A percentile compares a stretch with the other conserved stretches of the same genome.
Evolutionary conservation across 1,140 invertebrate species (phyloP).

Genomic region (Drosophila sucinea): DNA sequence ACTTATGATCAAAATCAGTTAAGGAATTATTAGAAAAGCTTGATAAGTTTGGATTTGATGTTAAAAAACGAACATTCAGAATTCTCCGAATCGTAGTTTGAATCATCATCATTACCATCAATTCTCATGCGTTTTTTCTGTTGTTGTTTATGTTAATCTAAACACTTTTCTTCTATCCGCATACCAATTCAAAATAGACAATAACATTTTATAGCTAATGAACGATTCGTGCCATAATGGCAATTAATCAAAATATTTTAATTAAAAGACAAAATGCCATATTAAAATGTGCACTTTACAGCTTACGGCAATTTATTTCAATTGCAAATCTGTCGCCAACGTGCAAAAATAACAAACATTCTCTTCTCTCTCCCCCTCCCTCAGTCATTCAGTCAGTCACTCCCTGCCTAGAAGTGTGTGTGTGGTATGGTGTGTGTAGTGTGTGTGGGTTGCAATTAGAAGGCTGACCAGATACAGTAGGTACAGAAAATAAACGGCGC

Average conservation of each 20-base stretch:
- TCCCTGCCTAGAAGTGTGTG: conserved; percentile 9
- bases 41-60: no score
- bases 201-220: conserved; percentile 60
- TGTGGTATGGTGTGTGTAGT: conserved; percentile 36
- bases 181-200: conserved; percentile 6
- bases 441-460: conserved; percentile 61
- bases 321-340: conserved; percentile 71
- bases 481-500: conserved; percentile 24
- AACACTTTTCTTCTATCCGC: conserved; percentile 6
- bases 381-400: no score
- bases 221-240: conserved; percentile 52
- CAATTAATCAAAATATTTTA: conserved; percentile 72
- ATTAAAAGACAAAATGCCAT: conserved; percentile 77
- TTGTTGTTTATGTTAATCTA: conserved; percentile 4
- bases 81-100: neutral
- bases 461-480: conserved; percentile 56
- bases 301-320: conserved; percentile 60
- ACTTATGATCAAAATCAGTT: no score
- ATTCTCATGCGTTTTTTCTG: neutral
- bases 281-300: conserved; percentile 75
- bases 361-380: neutral
- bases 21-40: no score
- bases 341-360: conserved; percentile 63
- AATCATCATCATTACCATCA: conserved; percentile 19
- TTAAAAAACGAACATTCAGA: no score